Base-by-base conservation (phyloP, 2,888 invertebrate genomes). In the Coenonympha arcania region DNA sequence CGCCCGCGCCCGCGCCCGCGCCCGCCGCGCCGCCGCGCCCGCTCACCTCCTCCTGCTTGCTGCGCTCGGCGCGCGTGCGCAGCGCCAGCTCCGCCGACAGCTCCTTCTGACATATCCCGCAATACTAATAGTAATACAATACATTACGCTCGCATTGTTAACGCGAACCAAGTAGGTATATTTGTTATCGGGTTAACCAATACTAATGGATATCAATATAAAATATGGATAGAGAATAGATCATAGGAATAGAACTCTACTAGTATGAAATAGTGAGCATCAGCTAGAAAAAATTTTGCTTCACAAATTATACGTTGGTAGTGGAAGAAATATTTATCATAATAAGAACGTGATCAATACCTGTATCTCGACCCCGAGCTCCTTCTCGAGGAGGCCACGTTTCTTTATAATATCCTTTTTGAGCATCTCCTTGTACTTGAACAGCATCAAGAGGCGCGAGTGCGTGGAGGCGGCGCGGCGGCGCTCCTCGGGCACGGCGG, bases 381-480 rank as follows among this genome's bases (percentile, higher is more conserved):
- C 95, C 64, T 95, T 94, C 70, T 96, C 96, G 48, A 98, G 89
- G 11, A 95, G 81, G 1, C 94, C 94, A 59, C 98, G 88, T 71
- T 97, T 97, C 67, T 95, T 93, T 19, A 96, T 89, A 58, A 98
- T 98, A 66, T 96, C 96, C 69, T 95, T 96, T 76, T 96, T 96
- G 40, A 98, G 89, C 62, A 93, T 86, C 74, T 97, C 97, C 71
- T 96, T 97, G 66, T 97, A 96, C 63, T 94, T 91, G 74, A 93
- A 92, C 16, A 96, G 88, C 30, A 93, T 86, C 69, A 93, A 92
- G 56, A 93, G 88, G 60, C 89, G 88, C 8, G 87, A 89, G 71
- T 79, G 88, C 60, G 76, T 89, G 66, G 86, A 86, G 60, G 83
- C 88, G 68, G 77, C 88, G 60, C 79, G 89, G 53, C 84, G 90